phyloP scores from a whole-genome alignment of 2,113 vertebrate genomes.

The Alosa alosa region DNA sequence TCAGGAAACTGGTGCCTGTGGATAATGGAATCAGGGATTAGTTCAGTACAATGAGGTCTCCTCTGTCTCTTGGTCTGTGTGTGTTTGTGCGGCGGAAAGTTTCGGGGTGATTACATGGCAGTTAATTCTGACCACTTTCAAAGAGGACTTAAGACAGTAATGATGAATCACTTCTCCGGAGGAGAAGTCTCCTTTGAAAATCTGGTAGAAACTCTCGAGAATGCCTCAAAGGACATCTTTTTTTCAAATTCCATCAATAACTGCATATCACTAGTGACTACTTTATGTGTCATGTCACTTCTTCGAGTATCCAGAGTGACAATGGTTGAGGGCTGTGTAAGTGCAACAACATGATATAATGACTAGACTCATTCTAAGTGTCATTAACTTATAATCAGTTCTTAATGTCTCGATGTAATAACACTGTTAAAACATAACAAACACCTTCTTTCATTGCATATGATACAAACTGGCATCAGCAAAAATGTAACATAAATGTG shows the following conservation, averaged over 20 bases:
- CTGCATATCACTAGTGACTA: background rate
- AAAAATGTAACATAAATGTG: background rate
- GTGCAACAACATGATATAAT: background rate
- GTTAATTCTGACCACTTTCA: slow-evolving; percentile 38
- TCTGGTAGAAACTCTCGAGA: background rate
- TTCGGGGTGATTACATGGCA: slow-evolving; percentile 37
- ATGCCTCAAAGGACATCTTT: background rate
- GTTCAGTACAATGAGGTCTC: slow-evolving; percentile 43
- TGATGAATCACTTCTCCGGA: background rate
- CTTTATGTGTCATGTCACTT: background rate
- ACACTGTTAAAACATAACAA: background rate
- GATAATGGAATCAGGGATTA: slow-evolving; percentile 56
- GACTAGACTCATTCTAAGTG: background rate
- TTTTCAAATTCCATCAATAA: background rate
- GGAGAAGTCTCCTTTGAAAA: background rate
- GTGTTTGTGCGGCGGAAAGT: slow-evolving; percentile 20
- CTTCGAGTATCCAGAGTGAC: background rate
- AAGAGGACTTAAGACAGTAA: background rate
- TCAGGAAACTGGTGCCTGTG: slow-evolving; percentile 49
- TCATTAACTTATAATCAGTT: background rate
- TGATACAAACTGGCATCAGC: background rate
- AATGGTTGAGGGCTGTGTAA: background rate
- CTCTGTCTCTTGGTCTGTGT: slow-evolving; percentile 1
- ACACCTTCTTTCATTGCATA: background rate
- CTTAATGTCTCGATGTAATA: background rate